These are phyloP conservation scores for Cephalopachus bancanus DNA, from an alignment of 2,797 vertebrate species.

Conservation along the genomic window DNA sequence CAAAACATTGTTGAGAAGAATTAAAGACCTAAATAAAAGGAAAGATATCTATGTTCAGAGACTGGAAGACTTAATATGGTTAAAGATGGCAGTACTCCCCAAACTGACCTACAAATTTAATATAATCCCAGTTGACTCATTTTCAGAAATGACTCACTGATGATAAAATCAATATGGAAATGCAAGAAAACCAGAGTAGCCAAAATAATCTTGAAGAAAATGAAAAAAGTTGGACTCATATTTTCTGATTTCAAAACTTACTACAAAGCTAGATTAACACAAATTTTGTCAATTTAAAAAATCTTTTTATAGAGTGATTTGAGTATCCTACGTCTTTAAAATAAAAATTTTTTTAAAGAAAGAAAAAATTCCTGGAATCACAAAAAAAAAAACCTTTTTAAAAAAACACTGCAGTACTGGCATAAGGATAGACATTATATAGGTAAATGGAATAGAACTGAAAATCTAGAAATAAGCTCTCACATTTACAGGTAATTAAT, in stretches of 20 bases:
- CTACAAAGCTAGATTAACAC: background rate
- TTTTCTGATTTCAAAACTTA: background rate
- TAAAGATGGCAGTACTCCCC: background rate
- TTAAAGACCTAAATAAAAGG: background rate
- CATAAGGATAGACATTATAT: background rate
- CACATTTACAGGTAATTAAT: background rate
- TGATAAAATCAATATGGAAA: background rate
- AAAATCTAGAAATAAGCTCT: background rate
- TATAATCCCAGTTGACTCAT: constrained; percentile 30
- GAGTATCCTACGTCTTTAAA: too few relatives aligned
- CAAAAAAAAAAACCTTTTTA: too few relatives aligned
- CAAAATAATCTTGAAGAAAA: background rate
- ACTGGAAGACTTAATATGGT: background rate
- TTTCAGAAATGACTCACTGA: constrained; percentile 3
- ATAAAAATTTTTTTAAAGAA: too few relatives aligned
- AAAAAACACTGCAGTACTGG: background rate
- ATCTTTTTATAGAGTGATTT: too few relatives aligned
- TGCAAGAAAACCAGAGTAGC: background rate
- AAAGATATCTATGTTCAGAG: background rate
- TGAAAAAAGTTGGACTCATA: background rate
- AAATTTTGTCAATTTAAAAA: background rate
- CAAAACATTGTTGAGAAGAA: constrained; percentile 16
- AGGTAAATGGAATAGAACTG: background rate
- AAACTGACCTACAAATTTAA: constrained; percentile 24
- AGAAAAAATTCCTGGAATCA: too few relatives aligned